Conservation (phyloP, 2,888 invertebrate species). For the Megamerina dolium region DNA sequence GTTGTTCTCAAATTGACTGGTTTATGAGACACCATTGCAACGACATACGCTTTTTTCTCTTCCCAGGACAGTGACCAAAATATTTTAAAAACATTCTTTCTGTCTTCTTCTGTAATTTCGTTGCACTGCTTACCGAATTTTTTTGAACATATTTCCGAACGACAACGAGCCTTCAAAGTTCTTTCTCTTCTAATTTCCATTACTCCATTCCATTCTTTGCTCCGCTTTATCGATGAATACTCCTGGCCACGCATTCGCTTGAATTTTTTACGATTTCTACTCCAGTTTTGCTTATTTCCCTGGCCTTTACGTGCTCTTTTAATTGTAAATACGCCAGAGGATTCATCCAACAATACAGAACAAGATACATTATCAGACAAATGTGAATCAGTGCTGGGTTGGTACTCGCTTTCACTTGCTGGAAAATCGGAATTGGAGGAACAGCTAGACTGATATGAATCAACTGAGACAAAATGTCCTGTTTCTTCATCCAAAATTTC, state of each 20-base stretch:
- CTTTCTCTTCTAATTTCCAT: conserved; percentile 16
- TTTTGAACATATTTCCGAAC: conserved; percentile 16
- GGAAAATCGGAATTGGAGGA: not conserved
- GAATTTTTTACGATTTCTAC: conserved; percentile 14
- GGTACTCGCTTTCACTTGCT: no score
- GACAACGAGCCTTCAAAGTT: conserved; percentile 15
- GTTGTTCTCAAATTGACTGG: conserved; percentile 12
- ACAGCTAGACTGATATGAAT: no score
- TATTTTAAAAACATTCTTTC: conserved; percentile 14
- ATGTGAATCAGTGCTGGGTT: conserved; percentile 14
- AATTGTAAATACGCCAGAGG: conserved; percentile 13
- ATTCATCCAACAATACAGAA: conserved; percentile 15
- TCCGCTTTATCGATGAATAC: conserved; percentile 13
- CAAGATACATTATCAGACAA: conserved; percentile 12
- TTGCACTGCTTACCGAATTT: conserved; percentile 15
- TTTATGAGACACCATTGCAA: conserved; percentile 3
- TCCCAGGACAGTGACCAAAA: conserved; percentile 12
- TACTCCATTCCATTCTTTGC: conserved; percentile 13
- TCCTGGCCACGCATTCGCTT: conserved; percentile 13
- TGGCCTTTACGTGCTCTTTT: conserved; percentile 17
- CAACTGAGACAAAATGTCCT: conserved; percentile 2
- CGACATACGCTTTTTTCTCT: conserved; percentile 14
- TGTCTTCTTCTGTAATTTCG: conserved; percentile 14
- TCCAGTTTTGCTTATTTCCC: conserved; percentile 17
- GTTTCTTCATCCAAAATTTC: conserved; percentile 1